Conservation (phyloP, 2,888 invertebrate genomes). For the Dione vanillae region DNA sequence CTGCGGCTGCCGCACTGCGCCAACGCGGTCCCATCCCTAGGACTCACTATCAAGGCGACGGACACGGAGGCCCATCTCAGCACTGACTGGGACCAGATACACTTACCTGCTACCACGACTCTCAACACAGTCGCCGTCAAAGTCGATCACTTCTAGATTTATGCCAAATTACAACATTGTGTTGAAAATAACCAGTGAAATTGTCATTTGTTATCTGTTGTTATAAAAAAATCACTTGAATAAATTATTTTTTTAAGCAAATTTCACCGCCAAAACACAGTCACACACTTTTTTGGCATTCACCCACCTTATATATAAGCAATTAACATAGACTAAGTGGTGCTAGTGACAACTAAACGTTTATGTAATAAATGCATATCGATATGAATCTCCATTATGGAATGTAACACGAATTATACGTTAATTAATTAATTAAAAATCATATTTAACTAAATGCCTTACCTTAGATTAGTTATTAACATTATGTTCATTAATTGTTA, state of each 20-base stretch:
- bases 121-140: constrained; percentile 95
- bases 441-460: constrained; percentile 55
- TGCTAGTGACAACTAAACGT: constrained; percentile 51
- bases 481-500: constrained; percentile 54
- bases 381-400: constrained; percentile 35
- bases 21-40: constrained; percentile 90
- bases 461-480: constrained; percentile 61
- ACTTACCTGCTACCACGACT: constrained; percentile 92
- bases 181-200: not conserved
- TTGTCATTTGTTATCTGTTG: not conserved
- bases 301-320: constrained; percentile 54
- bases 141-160: constrained; percentile 92
- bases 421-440: constrained; percentile 35
- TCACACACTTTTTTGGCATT: constrained; percentile 31
- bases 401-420: constrained; percentile 36
- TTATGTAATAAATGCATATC: constrained; percentile 43
- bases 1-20: constrained; percentile 95
- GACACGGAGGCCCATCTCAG: constrained; percentile 93
- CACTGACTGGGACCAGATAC: constrained; percentile 93
- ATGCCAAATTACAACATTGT: not conserved
- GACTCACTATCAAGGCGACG: constrained; percentile 91
- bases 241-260: constrained; percentile 4
- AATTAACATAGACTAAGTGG: constrained; percentile 49
- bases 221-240: not conserved
- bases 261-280: constrained; percentile 28